Base-by-base conservation (phyloP, 2,113 vertebrate species). In the Vulpes lagopus region DNA sequence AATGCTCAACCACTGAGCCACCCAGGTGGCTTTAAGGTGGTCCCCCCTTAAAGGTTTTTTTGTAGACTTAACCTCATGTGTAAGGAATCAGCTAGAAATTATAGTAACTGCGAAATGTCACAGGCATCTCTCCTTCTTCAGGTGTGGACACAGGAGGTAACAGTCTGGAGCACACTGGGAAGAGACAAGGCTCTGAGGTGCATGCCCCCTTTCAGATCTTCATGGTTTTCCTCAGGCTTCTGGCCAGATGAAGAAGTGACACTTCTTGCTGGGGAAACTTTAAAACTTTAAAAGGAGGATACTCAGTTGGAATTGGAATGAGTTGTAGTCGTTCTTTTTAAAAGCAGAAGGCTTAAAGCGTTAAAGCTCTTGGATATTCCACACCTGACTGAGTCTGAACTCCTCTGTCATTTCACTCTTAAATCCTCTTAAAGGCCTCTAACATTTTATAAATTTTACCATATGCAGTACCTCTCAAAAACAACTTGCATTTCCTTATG, bases 111-210 rank as follows among this genome's bases (percentile, higher is more conserved):
- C 25, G 51, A 80, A 92, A 51, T n/a, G 17, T 84, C 78, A 32
- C 2, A 16, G 5, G 27, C 2, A 1, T 62, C 4, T n/a, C 57
- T 89, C 35, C 38, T 19, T 32, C 23, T 22, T 67, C 0, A 10
- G 49, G 5, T 9, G 11, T 67, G 11, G 23, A 12, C 7, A 19
- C 11, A 20, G n/a, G 14, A 83, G 27, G 8, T 19, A 2, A 19
- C 8, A 19, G n/a, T 10, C 12, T 84, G 67, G 53, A 67, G 2
- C 23, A 23, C 5, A 15, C 32, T 0, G 8, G 30, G 7, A 59
- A 5, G 3, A 55, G 17, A n/a, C 8, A 1, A 15, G 8, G 43
- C 9, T 14, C 62, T 1, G 23, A 83, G 32, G n/a, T 1, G 0
- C 11, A 30, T 4, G 0, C 3, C 30, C 59, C 19, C 11, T 20